phyloP scores from a whole-genome alignment of 30 jellyfish, hydroid and myxozoan genomes.

The Aurelia aurita region DNA sequence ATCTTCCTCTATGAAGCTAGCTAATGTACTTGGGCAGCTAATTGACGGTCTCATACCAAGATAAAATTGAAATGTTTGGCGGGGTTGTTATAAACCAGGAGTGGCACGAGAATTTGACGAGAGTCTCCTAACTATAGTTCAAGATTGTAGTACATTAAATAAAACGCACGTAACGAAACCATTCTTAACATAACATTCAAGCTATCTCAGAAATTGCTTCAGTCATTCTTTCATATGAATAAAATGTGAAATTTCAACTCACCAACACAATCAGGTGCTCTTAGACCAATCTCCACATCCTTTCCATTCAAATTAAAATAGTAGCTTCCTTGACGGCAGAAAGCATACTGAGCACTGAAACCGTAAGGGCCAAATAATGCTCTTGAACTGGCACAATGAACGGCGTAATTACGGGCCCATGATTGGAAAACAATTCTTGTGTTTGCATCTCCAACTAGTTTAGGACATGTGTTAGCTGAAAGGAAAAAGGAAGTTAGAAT shows the following conservation, averaged over 20 bases:
- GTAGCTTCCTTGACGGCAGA: constrained; percentile 52
- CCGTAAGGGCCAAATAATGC: constrained; percentile 68
- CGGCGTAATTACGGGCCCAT: constrained; percentile 6
- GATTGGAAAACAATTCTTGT: not conserved
- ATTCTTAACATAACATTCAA: too few relatives aligned
- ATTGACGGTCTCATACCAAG: too few relatives aligned
- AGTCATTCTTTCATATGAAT: too few relatives aligned
- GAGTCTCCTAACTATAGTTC: too few relatives aligned
- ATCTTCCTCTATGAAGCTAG: too few relatives aligned
- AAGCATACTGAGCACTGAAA: constrained; percentile 13
- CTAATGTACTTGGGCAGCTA: too few relatives aligned
- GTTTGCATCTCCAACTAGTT: constrained; percentile 29
- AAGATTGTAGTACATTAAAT: too few relatives aligned
- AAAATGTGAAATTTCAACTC: constrained; percentile 7
- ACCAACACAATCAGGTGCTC: constrained; percentile 88
- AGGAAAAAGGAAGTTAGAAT: not conserved
- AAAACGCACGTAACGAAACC: too few relatives aligned
- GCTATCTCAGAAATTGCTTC: too few relatives aligned
- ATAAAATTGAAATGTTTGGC: too few relatives aligned
- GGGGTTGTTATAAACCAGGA: too few relatives aligned
- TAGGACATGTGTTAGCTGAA: constrained; percentile 56
- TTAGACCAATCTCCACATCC: constrained; percentile 50
- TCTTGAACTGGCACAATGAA: constrained; percentile 30
- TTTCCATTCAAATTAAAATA: constrained; percentile 7
- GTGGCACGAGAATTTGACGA: too few relatives aligned